Conservation (phyloP, 2,113 vertebrate species). For the Hiodon alosoides region DNA sequence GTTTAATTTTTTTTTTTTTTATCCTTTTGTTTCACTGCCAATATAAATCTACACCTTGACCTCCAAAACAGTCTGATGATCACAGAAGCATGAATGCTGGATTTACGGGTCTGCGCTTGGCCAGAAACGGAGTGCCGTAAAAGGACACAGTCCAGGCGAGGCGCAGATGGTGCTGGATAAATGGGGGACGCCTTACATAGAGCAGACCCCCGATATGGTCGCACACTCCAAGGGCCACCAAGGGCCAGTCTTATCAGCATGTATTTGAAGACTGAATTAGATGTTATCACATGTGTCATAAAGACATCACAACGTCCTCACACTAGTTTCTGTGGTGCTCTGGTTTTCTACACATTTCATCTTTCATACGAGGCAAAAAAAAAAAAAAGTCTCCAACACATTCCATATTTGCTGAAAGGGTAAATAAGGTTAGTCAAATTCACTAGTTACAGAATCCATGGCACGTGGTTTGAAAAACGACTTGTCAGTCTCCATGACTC, state of each 20-base stretch:
- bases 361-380: no score
- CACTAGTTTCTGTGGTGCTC: no score
- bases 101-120: slow-evolving; percentile 37
- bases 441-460: no score
- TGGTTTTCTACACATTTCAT: no score
- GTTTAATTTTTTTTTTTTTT: slow-evolving; percentile 31
- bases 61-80: slow-evolving; percentile 28
- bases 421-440: no score
- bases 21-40: slow-evolving; percentile 29
- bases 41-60: slow-evolving; percentile 40
- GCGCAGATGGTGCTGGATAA: slow-evolving; percentile 8
- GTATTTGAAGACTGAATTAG: not conserved
- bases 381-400: no score
- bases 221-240: not conserved
- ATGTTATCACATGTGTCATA: not conserved
- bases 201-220: not conserved
- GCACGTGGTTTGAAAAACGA: no score
- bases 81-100: slow-evolving; percentile 23
- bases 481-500: no score
- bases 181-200: not conserved
- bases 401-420: no score
- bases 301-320: no score
- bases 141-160: not conserved
- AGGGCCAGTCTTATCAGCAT: slow-evolving; percentile 10
- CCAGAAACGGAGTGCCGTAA: slow-evolving; percentile 7